phyloP scores from a whole-genome alignment of 1,140 invertebrate species.

The Meloidogyne hapla region DNA sequence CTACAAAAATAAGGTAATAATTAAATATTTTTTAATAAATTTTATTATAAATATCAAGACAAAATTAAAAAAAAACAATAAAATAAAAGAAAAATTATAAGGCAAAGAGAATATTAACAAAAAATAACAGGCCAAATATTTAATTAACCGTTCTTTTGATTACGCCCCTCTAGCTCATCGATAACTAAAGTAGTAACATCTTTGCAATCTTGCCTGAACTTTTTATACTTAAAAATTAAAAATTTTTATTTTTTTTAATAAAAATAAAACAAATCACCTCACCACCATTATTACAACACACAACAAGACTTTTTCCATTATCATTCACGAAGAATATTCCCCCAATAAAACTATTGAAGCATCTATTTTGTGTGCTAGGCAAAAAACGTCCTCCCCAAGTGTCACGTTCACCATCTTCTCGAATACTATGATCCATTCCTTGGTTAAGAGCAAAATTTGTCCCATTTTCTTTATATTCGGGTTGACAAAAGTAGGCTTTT shows the following conservation, averaged over 20 bases:
- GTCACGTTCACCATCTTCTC: not conserved
- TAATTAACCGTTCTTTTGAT: too few species aligned
- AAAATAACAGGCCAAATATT: too few species aligned
- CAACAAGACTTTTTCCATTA: not conserved
- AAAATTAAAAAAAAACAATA: too few species aligned
- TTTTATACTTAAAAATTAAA: too few species aligned
- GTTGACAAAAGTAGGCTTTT: not conserved
- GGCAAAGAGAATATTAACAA: too few species aligned
- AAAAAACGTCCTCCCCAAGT: not conserved
- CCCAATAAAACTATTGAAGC: not conserved
- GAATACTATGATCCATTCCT: not conserved
- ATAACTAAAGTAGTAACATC: too few species aligned
- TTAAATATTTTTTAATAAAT: too few species aligned
- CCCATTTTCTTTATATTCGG: not conserved
- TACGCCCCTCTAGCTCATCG: too few species aligned
- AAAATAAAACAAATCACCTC: not conserved
- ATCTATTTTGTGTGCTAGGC: slow-evolving; percentile 1
- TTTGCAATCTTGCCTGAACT: too few species aligned
- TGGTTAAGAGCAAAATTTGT: not conserved
- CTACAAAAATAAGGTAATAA: too few species aligned
- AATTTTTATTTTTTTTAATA: not conserved
- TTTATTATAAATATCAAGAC: too few species aligned
- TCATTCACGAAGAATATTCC: not conserved
- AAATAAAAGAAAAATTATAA: too few species aligned
- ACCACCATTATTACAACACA: not conserved